phyloP scores from a whole-genome alignment of 2,888 invertebrate genomes.

The Dolichopus griseipennis region DNA sequence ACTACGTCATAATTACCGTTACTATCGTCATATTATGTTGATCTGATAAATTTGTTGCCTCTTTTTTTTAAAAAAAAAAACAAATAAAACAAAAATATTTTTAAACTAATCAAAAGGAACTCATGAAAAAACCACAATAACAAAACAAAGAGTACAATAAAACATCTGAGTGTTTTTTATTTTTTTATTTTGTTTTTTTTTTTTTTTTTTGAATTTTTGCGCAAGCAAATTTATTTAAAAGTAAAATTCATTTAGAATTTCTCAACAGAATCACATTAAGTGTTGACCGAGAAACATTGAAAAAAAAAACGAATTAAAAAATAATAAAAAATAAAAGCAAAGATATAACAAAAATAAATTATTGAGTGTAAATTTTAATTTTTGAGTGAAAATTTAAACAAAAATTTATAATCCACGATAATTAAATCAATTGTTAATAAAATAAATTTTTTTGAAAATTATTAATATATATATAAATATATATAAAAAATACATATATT shows the following conservation, averaged over 20 bases:
- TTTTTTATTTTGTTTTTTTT: too few relatives aligned
- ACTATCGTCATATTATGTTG: too few relatives aligned
- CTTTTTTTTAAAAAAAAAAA: too few relatives aligned
- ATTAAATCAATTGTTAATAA: too few relatives aligned
- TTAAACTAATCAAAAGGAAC: too few relatives aligned
- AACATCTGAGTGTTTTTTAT: background rate
- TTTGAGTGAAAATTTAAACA: background rate
- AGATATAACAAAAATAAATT: background rate
- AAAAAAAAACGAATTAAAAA: background rate
- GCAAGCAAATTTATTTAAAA: background rate
- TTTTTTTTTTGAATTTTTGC: too few relatives aligned
- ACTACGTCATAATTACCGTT: too few relatives aligned
- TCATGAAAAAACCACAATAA: too few relatives aligned
- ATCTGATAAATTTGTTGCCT: too few relatives aligned
- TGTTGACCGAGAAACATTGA: background rate
- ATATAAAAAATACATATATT: background rate
- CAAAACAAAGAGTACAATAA: background rate
- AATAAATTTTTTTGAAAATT: too few relatives aligned
- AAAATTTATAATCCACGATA: background rate
- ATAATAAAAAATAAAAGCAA: background rate
- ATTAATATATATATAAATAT: background rate
- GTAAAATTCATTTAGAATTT: background rate
- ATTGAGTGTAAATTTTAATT: too few relatives aligned
- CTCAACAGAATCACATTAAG: background rate
- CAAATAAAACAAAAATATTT: too few relatives aligned